phyloP scores from a whole-genome alignment of 2,113 vertebrate species.

The Balaeniceps rex region DNA sequence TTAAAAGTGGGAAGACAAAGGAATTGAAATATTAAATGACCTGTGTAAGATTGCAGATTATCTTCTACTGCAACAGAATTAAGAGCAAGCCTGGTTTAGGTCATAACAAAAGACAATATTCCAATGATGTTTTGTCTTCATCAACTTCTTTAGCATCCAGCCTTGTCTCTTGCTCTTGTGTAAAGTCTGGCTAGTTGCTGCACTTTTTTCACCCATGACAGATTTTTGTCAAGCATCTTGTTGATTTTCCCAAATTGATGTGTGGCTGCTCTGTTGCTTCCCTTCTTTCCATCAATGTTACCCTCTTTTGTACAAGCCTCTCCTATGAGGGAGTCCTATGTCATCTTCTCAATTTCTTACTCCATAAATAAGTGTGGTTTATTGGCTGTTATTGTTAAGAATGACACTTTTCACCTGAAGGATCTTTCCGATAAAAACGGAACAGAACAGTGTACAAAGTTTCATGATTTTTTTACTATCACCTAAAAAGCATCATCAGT shows the following conservation, averaged over 20 bases:
- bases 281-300: background rate
- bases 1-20: background rate
- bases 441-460: background rate
- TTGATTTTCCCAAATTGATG: background rate
- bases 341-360: background rate
- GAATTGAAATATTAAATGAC: background rate
- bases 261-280: background rate
- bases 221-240: background rate
- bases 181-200: background rate
- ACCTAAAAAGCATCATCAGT: background rate
- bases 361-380: background rate
- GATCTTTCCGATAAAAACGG: background rate
- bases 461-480: background rate
- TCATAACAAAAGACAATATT: background rate
- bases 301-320: background rate
- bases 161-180: background rate
- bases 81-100: background rate
- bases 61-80: background rate
- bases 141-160: background rate
- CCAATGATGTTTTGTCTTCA: background rate
- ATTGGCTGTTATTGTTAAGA: background rate
- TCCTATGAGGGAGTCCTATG: background rate
- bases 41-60: background rate
- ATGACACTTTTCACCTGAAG: background rate
- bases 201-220: background rate